Base-by-base conservation (phyloP, 2,888 invertebrate genomes). In the Mimachlamys varia region DNA sequence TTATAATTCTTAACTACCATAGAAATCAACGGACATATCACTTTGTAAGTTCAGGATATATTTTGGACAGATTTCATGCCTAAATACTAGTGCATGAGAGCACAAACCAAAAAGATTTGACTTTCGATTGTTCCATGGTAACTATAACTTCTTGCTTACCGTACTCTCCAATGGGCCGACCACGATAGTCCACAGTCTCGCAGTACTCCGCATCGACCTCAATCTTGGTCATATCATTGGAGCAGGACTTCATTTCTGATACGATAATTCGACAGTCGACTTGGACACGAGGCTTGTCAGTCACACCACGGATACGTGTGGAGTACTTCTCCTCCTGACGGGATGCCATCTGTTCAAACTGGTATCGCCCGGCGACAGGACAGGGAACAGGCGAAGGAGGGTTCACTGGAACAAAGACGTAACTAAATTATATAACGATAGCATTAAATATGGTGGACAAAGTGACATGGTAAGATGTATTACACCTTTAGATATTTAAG, bases 331-430 rank as follows among this genome's bases (percentile, higher is more conserved):
- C 96, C 62, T 95, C 93, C 0, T 90, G 33, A 55, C 94, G 93
- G 12, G 95, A 94, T 0, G 92, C 93, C 96, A 99, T 92, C 97
- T 99, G 99, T 0, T 98, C 98, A 96, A 99, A 99, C 96, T 98
- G 98, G 96, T 99, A 99, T 97, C 99, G 99, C 0, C 99, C 99
- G 87, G 99, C 99, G 0, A 99, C 98, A 0, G 99, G 99, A 96
- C 99, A 99, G 88, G 98, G 98, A 10, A 99, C 98, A 0, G 99
- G 98, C 0, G 98, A 98, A 0, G 99, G 99, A 7, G 97, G 97
- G 92, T 97, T 95, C 94, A 96, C 96, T 96, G 93, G 13, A 93
- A 92, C 37, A 55, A 88, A 27, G 22, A 55, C n/a, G n/a, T 27
- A 15, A 13, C 19, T 5, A 53, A 17, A 53, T 53, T 53, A 53